Evolutionary conservation across 2,888 invertebrate species (phyloP).

Genomic region (Lepetodrilus schrolli): DNA sequence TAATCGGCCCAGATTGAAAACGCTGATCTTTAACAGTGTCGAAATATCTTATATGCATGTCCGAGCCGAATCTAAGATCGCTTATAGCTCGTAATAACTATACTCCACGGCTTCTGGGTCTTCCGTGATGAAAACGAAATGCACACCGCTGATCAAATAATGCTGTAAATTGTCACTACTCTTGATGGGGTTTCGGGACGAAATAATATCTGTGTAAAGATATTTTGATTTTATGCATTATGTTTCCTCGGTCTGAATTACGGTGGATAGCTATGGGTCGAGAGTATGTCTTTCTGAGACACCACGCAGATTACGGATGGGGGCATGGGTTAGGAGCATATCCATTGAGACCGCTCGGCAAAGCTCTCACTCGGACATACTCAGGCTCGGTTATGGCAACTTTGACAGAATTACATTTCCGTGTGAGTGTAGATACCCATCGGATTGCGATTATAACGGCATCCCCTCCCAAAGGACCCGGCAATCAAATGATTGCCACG

Average conservation of each 20-base stretch:
- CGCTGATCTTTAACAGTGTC: constrained; percentile 21
- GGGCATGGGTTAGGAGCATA: not conserved
- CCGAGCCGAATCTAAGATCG: not conserved
- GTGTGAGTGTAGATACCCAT: constrained; percentile 20
- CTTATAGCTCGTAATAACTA: constrained; percentile 7
- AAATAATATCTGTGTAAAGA: constrained; percentile 18
- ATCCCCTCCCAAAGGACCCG: not conserved
- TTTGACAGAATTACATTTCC: constrained; percentile 25
- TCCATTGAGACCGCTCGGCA: not conserved
- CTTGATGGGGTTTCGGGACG: not conserved
- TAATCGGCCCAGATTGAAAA: not conserved
- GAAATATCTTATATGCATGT: constrained; percentile 25
- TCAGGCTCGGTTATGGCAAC: constrained; percentile 1
- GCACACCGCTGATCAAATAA: not conserved
- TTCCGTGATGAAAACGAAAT: constrained; percentile 3
- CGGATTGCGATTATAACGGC: constrained; percentile 27
- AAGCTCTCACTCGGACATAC: not conserved
- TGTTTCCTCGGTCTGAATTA: constrained; percentile 5
- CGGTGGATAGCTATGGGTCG: constrained; percentile 1
- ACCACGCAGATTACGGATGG: not conserved
- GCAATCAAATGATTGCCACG: constrained; percentile 32
- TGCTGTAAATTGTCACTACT: not conserved
- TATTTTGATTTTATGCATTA: constrained; percentile 27
- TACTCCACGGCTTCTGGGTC: not conserved
- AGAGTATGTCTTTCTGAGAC: not conserved